Evolutionary conservation across 2,797 vertebrate genomes (phyloP).

Genomic region (Trachurus trachurus): DNA sequence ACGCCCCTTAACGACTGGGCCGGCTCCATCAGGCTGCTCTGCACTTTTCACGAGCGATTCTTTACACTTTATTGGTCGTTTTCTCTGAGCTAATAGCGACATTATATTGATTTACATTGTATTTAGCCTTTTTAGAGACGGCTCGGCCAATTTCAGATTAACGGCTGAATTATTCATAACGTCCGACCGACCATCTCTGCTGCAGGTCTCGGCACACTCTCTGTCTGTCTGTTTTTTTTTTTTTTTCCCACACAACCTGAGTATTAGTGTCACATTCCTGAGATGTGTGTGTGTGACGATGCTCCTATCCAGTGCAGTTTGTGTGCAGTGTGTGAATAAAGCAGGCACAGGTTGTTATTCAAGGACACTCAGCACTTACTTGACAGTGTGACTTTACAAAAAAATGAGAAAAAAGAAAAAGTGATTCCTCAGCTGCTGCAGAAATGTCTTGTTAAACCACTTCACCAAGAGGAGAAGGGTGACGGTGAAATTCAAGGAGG

Average conservation of each 20-base stretch:
- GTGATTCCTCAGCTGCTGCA: background rate
- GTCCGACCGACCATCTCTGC: background rate
- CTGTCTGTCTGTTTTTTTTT: slow-evolving; percentile 7
- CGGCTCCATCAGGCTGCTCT: background rate
- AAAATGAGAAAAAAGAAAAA: background rate
- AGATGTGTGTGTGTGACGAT: background rate
- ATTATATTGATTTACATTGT: slow-evolving; percentile 44
- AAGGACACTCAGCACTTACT: slow-evolving; percentile 47
- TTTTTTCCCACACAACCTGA: background rate
- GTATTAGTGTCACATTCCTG: slow-evolving; percentile 15
- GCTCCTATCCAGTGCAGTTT: slow-evolving; percentile 34
- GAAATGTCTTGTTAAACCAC: slow-evolving; percentile 15
- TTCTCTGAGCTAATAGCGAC: background rate
- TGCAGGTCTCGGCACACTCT: background rate
- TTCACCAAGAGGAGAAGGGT: slow-evolving; percentile 1
- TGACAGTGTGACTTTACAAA: slow-evolving; percentile 20
- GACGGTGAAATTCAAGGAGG: too few relatives aligned
- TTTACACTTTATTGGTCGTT: slow-evolving; percentile 3
- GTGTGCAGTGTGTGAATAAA: slow-evolving; percentile 26
- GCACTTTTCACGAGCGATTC: slow-evolving; percentile 10
- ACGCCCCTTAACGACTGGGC: rapidly evolving
- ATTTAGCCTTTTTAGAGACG: slow-evolving; percentile 27
- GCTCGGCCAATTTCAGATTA: background rate
- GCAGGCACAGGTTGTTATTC: slow-evolving; percentile 43
- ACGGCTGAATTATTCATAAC: slow-evolving; percentile 39